phyloP scores from a whole-genome alignment of 2,888 invertebrate genomes.

The Drosophila suboccidentalis region DNA sequence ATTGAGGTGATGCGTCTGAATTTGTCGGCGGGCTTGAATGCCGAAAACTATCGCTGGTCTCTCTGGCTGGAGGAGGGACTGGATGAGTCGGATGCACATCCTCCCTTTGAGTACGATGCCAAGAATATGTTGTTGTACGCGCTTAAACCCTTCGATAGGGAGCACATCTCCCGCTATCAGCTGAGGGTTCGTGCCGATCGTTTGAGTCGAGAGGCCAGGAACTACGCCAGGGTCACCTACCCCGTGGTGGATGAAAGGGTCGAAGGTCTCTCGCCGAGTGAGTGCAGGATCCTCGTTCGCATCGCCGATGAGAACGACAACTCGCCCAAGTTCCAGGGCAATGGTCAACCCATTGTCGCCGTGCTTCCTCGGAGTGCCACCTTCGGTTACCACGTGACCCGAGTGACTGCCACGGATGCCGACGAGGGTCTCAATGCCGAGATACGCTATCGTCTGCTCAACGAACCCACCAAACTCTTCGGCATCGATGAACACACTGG shows the following conservation, averaged over 20 bases:
- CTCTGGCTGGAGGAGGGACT: slow-evolving; percentile 88
- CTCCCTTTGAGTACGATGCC: slow-evolving; percentile 91
- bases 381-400: slow-evolving; percentile 93
- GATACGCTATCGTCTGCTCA: slow-evolving; percentile 92
- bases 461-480: slow-evolving; percentile 91
- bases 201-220: slow-evolving; percentile 88
- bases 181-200: slow-evolving; percentile 86
- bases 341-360: slow-evolving; percentile 92
- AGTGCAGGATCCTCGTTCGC: slow-evolving; percentile 92
- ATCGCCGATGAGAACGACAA: slow-evolving; percentile 94
- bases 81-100: slow-evolving; percentile 71
- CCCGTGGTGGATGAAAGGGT: slow-evolving; percentile 91
- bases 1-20: slow-evolving; percentile 91
- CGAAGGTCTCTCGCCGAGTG: slow-evolving; percentile 90
- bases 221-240: slow-evolving; percentile 91
- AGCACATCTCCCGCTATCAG: slow-evolving; percentile 89
- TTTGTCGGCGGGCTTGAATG: slow-evolving; percentile 89
- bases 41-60: slow-evolving; percentile 89
- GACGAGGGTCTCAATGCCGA: slow-evolving; percentile 92
- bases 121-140: slow-evolving; percentile 92
- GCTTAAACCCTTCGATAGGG: slow-evolving; percentile 91
- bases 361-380: slow-evolving; percentile 93
- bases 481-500: slow-evolving; percentile 92
- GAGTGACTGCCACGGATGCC: slow-evolving; percentile 91
- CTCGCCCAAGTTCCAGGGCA: slow-evolving; percentile 91